Evolutionary conservation across 2,797 vertebrate genomes (phyloP).

Genomic region (Tachyglossus aculeatus): DNA sequence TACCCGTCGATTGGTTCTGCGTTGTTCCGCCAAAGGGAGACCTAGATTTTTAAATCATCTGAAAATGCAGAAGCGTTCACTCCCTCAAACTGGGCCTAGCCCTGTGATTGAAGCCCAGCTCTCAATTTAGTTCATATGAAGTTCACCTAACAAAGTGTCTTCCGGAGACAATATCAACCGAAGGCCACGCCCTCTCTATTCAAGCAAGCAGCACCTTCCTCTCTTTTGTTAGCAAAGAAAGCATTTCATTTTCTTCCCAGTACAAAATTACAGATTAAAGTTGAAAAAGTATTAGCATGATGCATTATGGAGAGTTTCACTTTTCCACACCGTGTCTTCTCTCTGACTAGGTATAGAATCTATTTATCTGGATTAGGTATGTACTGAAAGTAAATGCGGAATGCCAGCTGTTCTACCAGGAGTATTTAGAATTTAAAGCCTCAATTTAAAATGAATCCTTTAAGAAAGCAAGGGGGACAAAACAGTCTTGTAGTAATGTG

Average conservation of each 20-base stretch:
- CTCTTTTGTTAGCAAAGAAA: background rate
- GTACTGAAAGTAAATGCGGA: conserved; percentile 28
- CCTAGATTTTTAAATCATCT: conserved; percentile 35
- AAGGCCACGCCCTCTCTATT: background rate
- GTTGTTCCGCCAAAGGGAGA: conserved; percentile 13
- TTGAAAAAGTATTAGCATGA: conserved; percentile 37
- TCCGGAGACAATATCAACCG: background rate
- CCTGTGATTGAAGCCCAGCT: too few species aligned
- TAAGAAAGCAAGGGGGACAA: conserved; percentile 30
- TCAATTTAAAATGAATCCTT: conserved; percentile 50
- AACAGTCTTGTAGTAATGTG: background rate
- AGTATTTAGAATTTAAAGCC: conserved; percentile 30
- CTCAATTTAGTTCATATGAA: too few species aligned
- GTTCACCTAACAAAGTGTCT: too few species aligned
- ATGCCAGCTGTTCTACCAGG: conserved; percentile 20
- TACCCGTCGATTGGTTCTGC: conserved; percentile 56
- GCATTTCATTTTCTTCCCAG: background rate
- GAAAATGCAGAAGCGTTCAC: too few species aligned
- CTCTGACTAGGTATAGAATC: conserved; percentile 11
- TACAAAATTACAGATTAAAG: conserved; percentile 21
- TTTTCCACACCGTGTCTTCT: background rate
- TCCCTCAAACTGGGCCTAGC: too few species aligned
- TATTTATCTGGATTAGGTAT: conserved; percentile 26
- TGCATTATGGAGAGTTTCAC: background rate
- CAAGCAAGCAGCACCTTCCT: background rate